These are phyloP conservation scores for Ictinia mississippiensis DNA, from an alignment of 2,797 vertebrate species.

Conservation along the genomic window DNA sequence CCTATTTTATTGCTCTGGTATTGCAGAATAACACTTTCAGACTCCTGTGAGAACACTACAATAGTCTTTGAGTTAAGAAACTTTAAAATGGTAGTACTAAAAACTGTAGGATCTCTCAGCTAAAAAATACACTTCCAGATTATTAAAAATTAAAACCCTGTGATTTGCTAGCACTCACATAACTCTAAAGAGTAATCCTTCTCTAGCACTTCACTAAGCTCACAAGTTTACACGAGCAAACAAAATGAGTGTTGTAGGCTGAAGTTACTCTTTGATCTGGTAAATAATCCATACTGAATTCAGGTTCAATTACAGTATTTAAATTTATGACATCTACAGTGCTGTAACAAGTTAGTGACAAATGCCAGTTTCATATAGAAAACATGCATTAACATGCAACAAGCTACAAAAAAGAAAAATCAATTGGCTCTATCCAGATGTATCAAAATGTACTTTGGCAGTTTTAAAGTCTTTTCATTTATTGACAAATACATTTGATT, in stretches of 20 bases:
- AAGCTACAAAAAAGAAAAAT: neutral
- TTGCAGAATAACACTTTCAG: neutral
- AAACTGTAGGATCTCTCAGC: conserved; percentile 38
- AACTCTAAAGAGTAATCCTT: conserved; percentile 62
- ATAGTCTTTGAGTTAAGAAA: conserved; percentile 30
- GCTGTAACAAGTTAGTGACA: conserved; percentile 57
- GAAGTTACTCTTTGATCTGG: conserved; percentile 72
- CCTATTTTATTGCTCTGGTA: neutral
- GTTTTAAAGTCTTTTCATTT: neutral
- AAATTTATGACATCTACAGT: conserved; percentile 61
- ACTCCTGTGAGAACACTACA: neutral
- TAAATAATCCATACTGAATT: conserved; percentile 69
- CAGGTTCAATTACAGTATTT: conserved; percentile 66
- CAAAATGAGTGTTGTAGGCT: conserved; percentile 41
- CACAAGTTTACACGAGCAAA: conserved; percentile 61
- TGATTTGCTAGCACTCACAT: neutral
- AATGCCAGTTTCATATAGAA: conserved; percentile 28
- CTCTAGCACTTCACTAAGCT: conserved; percentile 44
- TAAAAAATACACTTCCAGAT: conserved; percentile 11
- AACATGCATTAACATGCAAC: neutral
- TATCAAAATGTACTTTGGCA: conserved; percentile 18
- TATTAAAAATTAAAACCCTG: neutral
- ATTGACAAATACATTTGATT: neutral
- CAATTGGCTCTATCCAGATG: neutral
- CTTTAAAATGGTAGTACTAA: conserved; percentile 8